Percentiles rank a stretch among this genome's conserved stretches.
Evolutionary conservation across 1,140 invertebrate genomes (phyloP).

Genomic region (Zaprionus gabonicus): DNA sequence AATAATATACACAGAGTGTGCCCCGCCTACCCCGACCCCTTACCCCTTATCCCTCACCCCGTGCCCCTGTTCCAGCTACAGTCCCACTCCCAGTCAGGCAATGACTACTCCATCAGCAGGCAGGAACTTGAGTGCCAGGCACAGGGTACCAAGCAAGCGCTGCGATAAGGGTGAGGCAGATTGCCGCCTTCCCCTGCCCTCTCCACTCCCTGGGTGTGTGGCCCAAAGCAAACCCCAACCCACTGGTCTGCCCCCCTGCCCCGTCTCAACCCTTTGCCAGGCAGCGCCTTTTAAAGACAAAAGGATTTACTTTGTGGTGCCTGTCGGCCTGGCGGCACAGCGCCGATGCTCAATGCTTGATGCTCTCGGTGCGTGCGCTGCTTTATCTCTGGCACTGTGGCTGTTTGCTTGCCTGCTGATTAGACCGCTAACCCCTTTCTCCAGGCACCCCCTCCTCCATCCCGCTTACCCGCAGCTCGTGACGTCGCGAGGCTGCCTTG

Average conservation of each 20-base stretch:
- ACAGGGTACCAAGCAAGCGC: conserved; percentile 15
- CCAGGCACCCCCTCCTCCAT: neutral
- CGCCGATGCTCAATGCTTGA: conserved; percentile 3
- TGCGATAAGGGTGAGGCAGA: conserved; percentile 60
- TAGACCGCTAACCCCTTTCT: conserved; percentile 59
- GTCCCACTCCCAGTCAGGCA: conserved; percentile 8
- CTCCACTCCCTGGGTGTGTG: neutral
- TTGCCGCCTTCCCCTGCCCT: neutral
- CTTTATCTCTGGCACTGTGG: conserved; percentile 67
- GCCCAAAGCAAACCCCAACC: neutral
- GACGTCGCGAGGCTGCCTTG: conserved; percentile 45
- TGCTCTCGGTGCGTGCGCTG: conserved; percentile 42
- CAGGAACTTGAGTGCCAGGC: conserved; percentile 57
- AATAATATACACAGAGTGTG: conserved; percentile 69
- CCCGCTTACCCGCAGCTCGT: conserved; percentile 50
- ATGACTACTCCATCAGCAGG: conserved; percentile 44
- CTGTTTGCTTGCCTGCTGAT: conserved; percentile 77
- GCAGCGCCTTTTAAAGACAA: conserved; percentile 69
- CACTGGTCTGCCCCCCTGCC: neutral
- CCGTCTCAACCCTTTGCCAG: conserved; percentile 30
- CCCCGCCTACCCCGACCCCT: neutral
- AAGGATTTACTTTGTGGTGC: conserved; percentile 72
- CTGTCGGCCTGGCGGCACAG: conserved; percentile 4
- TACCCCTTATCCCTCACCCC: neutral
- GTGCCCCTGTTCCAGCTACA: neutral